These are phyloP conservation scores for Xerus inauris DNA, from an alignment of 2,113 vertebrate genomes.

Conservation along the genomic window DNA sequence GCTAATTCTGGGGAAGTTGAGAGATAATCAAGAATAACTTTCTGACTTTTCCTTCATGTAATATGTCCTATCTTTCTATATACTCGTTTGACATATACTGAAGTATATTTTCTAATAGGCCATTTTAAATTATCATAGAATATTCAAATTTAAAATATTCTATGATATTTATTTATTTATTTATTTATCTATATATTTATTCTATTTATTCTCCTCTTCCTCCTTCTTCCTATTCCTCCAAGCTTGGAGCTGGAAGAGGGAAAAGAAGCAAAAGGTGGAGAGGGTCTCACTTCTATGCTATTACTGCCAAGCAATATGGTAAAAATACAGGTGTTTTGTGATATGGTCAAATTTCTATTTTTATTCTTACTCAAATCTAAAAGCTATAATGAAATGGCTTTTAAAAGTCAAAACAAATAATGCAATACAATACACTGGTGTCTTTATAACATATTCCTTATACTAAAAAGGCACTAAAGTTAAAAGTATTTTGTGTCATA, in stretches of 20 bases:
- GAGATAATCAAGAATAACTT: neutral
- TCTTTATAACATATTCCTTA: constrained; percentile 24
- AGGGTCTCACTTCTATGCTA: no score
- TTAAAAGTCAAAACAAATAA: constrained; percentile 53
- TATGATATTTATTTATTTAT: no score
- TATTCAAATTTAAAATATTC: constrained; percentile 32
- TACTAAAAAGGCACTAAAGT: neutral
- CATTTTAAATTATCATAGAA: neutral
- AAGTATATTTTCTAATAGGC: neutral
- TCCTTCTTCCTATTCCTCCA: no score
- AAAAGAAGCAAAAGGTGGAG: no score
- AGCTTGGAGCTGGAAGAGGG: no score
- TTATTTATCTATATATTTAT: no score
- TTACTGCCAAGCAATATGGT: neutral
- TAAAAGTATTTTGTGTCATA: constrained; percentile 9
- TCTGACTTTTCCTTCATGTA: neutral
- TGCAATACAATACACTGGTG: neutral
- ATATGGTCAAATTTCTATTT: neutral
- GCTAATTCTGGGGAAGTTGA: neutral
- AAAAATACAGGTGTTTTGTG: neutral
- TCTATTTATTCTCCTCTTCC: no score
- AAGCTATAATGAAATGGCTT: neutral
- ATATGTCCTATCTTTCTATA: neutral
- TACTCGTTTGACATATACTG: neutral
- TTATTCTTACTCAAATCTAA: constrained; percentile 21